phyloP scores from a whole-genome alignment of 2,888 invertebrate species.

The Cyrtodaria siliqua region DNA sequence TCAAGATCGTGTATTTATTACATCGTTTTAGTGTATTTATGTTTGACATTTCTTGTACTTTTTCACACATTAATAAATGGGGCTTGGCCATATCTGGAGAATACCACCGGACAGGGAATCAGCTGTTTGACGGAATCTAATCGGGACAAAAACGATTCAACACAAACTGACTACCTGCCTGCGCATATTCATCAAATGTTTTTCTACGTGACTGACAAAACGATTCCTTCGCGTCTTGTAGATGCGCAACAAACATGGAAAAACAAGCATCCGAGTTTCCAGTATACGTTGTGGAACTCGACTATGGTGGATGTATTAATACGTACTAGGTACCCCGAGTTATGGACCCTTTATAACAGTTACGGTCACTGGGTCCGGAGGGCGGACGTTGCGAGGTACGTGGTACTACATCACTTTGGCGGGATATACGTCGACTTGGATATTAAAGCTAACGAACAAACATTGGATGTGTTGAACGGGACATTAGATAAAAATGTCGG shows the following conservation, averaged over 20 bases:
- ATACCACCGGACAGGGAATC: no score
- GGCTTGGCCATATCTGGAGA: no score
- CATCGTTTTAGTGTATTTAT: no score
- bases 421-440: slow-evolving; percentile 46
- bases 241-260: slow-evolving; percentile 19
- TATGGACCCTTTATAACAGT: slow-evolving; percentile 26
- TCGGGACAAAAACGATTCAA: no score
- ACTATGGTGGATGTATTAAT: slow-evolving; percentile 33
- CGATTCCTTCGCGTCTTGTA: slow-evolving; percentile 20
- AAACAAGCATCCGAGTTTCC: slow-evolving; percentile 2
- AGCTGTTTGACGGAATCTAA: no score
- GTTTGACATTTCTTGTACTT: no score
- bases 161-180: no score
- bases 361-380: slow-evolving; percentile 47
- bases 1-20: no score
- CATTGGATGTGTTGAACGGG: background rate
- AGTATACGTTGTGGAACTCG: slow-evolving; percentile 43
- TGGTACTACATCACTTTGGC: slow-evolving; percentile 41
- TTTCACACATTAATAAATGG: no score
- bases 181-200: slow-evolving; percentile 43
- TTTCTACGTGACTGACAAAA: slow-evolving; percentile 29
- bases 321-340: slow-evolving; percentile 19
- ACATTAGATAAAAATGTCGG: slow-evolving; percentile 7
- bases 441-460: slow-evolving; percentile 7
- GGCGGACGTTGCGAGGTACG: slow-evolving; percentile 40